Conservation (phyloP, 2,797 vertebrate genomes). For the Pelochelys cantorii region DNA sequence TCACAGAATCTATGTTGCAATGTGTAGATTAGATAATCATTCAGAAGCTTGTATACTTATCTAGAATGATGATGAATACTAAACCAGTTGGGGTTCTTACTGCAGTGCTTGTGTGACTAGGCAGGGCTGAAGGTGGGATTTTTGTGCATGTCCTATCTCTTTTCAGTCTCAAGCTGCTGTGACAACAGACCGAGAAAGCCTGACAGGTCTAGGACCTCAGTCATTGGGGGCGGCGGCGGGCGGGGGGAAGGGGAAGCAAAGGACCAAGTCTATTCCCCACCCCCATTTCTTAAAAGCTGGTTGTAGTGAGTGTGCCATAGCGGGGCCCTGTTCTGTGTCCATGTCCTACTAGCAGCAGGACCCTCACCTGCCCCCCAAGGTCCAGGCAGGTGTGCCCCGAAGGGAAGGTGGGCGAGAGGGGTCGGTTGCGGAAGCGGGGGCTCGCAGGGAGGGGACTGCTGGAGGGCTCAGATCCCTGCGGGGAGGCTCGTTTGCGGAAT, state of each 20-base stretch:
- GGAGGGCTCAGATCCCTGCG: no score
- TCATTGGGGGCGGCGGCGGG: not conserved
- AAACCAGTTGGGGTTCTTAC: not conserved
- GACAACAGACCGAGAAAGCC: no score
- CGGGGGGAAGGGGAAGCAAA: accelerated
- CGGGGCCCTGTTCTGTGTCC: no score
- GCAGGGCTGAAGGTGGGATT: not conserved
- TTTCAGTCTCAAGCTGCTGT: not conserved
- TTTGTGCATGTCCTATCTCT: not conserved
- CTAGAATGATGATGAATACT: not conserved
- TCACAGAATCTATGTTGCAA: not conserved
- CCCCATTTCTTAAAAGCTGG: not conserved
- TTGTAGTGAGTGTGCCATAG: not conserved
- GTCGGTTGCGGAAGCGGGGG: no score
- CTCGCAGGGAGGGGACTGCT: no score
- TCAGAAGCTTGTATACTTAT: not conserved
- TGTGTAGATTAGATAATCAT: not conserved
- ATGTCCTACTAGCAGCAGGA: no score
- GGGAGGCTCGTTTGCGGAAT: no score
- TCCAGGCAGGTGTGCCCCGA: not conserved
- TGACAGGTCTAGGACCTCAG: no score
- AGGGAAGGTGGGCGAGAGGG: no score
- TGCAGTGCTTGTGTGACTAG: not conserved
- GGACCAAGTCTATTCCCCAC: no score
- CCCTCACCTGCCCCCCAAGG: not conserved